These are phyloP conservation scores for Manis crassicaudata DNA, from an alignment of 2,797 vertebrate genomes.

Conservation along the genomic window DNA sequence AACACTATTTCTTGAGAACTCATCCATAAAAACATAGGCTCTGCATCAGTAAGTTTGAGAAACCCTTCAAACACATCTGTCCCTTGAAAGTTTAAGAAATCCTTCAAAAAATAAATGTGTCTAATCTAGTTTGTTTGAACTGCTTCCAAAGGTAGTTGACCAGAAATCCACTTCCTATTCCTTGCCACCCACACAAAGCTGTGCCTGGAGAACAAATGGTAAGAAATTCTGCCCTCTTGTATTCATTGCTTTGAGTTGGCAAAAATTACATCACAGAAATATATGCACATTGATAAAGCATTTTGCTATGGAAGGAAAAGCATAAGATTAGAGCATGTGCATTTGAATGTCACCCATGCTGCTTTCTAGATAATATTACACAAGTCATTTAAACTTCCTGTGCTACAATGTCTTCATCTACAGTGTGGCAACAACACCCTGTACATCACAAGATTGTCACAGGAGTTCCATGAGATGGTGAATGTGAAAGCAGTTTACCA, in stretches of 20 bases:
- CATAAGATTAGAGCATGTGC: neutral
- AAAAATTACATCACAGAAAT: neutral
- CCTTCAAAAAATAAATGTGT: neutral
- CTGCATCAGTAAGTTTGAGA: neutral
- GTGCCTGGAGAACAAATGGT: neutral
- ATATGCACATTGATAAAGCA: neutral
- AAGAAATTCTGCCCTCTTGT: neutral
- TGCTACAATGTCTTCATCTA: neutral
- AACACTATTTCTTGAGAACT: neutral
- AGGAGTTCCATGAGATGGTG: conserved; percentile 5
- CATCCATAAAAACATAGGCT: neutral
- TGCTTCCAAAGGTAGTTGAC: neutral
- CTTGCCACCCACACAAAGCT: neutral
- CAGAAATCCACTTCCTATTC: neutral
- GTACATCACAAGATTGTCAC: neutral
- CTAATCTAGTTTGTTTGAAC: neutral
- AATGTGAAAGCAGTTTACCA: neutral
- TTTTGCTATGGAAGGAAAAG: neutral
- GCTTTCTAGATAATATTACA: neutral
- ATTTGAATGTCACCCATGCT: neutral
- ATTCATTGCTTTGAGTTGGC: neutral
- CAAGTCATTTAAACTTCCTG: neutral
- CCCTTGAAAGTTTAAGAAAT: neutral
- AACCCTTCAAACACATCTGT: neutral
- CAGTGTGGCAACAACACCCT: neutral